Conservation (phyloP, 1,140 invertebrate species). For the Theocolax elegans region DNA sequence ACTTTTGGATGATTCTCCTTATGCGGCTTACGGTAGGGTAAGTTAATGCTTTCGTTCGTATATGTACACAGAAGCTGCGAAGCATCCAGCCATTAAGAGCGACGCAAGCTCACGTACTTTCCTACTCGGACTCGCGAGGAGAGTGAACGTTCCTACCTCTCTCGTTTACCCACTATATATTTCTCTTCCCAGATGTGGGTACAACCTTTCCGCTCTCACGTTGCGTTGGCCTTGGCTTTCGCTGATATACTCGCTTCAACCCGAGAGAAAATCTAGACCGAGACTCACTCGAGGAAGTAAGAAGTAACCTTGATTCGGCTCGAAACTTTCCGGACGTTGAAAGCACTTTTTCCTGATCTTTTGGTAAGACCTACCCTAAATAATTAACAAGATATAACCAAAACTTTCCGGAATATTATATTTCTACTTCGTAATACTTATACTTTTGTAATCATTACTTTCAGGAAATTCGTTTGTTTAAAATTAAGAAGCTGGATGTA, state of each 20-base stretch:
- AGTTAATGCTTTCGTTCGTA: constrained; percentile 1
- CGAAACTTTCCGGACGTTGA: too few relatives aligned
- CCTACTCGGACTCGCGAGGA: too few relatives aligned
- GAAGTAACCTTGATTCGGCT: too few relatives aligned
- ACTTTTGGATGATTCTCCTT: constrained; percentile 30
- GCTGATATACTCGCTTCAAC: constrained; percentile 33
- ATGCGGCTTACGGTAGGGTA: neutral
- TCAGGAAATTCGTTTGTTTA: too few relatives aligned
- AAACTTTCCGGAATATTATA: too few relatives aligned
- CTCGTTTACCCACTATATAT: neutral
- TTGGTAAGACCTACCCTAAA: too few relatives aligned
- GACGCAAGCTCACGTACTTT: neutral
- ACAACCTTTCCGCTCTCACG: neutral
- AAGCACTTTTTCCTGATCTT: too few relatives aligned
- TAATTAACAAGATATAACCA: too few relatives aligned
- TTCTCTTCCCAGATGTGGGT: neutral
- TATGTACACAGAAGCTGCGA: neutral
- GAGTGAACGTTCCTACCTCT: neutral
- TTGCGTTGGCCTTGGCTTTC: neutral
- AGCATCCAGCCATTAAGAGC: constrained; percentile 23
- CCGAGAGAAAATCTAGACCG: neutral
- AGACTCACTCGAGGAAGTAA: too few relatives aligned
- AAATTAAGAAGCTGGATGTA: too few relatives aligned
- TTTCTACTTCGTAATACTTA: too few relatives aligned
- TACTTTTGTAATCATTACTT: too few relatives aligned